Conservation (phyloP, 2,797 vertebrate species). For the Gila robusta region DNA sequence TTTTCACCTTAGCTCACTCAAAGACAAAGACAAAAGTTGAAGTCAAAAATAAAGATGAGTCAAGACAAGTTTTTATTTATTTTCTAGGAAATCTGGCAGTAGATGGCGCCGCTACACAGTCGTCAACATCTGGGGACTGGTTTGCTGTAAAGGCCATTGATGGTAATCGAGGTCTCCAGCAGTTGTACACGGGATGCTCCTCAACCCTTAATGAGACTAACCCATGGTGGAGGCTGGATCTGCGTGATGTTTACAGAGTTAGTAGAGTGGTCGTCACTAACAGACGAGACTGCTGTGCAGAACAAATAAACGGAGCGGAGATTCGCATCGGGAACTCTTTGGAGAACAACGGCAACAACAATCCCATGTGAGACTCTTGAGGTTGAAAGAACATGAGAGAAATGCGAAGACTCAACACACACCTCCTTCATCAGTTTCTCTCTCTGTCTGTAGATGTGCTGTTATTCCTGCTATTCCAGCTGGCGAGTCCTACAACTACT, state of each 20-base stretch:
- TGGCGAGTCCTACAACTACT: not conserved
- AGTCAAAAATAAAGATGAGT: not conserved
- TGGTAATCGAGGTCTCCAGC: too few relatives aligned
- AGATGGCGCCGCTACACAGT: too few relatives aligned
- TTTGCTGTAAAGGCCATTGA: too few relatives aligned
- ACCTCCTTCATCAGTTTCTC: not conserved
- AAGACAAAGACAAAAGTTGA: too few relatives aligned
- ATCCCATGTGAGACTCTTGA: not conserved
- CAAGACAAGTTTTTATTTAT: not conserved
- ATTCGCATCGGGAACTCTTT: not conserved
- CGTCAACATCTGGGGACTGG: too few relatives aligned
- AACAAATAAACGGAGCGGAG: not conserved
- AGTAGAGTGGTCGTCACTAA: not conserved
- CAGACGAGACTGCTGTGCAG: not conserved
- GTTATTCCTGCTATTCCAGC: slow-evolving; percentile 8
- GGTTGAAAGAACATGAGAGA: not conserved
- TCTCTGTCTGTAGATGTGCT: slow-evolving; percentile 34
- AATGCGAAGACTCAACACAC: not conserved
- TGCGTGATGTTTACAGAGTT: not conserved
- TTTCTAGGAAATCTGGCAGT: not conserved
- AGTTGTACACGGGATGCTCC: not conserved
- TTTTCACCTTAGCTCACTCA: too few relatives aligned
- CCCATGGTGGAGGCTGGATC: slow-evolving; percentile 42
- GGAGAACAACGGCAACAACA: not conserved
- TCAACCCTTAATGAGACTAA: not conserved